Conservation (phyloP, 2,797 vertebrate species). For the Hydrolagus colliei region DNA sequence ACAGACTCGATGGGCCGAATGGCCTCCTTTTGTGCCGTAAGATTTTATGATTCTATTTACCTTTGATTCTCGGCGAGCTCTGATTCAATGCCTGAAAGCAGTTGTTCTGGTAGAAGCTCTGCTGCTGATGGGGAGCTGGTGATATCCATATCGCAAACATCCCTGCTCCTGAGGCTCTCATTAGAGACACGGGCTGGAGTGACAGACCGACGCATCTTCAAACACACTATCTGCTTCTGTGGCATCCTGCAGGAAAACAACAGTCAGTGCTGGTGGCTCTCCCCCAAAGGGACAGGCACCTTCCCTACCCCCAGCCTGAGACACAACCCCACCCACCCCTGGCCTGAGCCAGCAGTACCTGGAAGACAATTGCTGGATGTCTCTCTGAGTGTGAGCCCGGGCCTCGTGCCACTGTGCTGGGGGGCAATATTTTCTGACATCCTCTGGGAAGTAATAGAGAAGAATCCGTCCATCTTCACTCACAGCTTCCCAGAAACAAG, state of each 20-base stretch:
- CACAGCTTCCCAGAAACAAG: slow-evolving; percentile 60
- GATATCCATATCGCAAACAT: slow-evolving; percentile 42
- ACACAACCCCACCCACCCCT: not conserved
- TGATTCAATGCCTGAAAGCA: slow-evolving; percentile 61
- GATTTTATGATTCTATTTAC: slow-evolving; percentile 38
- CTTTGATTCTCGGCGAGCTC: slow-evolving; percentile 62
- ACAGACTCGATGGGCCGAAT: too few species aligned
- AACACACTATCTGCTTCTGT: not conserved
- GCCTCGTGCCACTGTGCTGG: slow-evolving; percentile 73
- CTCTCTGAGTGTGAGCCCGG: slow-evolving; percentile 59
- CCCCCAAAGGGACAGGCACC: too few species aligned
- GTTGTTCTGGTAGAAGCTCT: slow-evolving; percentile 57
- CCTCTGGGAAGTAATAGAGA: slow-evolving; percentile 70
- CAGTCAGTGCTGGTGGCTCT: too few species aligned
- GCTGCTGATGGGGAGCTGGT: slow-evolving; percentile 47
- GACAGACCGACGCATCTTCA: not conserved
- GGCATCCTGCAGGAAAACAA: not conserved
- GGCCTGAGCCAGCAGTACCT: slow-evolving; percentile 41
- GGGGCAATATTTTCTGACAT: slow-evolving; percentile 60
- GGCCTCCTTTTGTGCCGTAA: too few species aligned
- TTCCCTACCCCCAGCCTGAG: slow-evolving; percentile 35
- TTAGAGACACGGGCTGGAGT: not conserved
- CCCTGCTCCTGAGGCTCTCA: not conserved
- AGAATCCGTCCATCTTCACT: slow-evolving; percentile 72
- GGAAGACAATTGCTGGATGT: slow-evolving; percentile 47